phyloP scores from a whole-genome alignment of 2,888 invertebrate genomes.

The Mythimna impura region DNA sequence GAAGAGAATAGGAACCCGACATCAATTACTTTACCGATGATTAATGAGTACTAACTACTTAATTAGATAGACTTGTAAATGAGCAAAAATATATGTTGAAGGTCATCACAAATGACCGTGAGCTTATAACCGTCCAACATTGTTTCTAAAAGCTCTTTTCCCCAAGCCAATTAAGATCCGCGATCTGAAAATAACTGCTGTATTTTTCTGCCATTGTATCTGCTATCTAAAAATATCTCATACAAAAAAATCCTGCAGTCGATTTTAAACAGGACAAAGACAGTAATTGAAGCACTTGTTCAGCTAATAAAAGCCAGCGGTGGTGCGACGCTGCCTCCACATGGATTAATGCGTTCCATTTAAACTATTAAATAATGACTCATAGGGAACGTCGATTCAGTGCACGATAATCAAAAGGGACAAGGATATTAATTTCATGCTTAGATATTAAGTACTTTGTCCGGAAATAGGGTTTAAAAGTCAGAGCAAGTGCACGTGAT shows the following conservation, averaged over 20 bases:
- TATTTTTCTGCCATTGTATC: conserved; percentile 28
- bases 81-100: background rate
- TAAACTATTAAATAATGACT: conserved; percentile 86
- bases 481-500: background rate
- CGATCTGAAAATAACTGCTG: conserved; percentile 32
- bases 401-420: conserved; percentile 30
- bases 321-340: conserved; percentile 70
- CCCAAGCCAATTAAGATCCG: conserved; percentile 21
- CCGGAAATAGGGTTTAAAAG: background rate
- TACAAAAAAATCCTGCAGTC: conserved; percentile 43
- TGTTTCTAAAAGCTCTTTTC: conserved; percentile 3
- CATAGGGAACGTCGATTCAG: conserved; percentile 58
- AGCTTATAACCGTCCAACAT: background rate
- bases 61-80: background rate
- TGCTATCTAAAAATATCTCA: conserved; percentile 56
- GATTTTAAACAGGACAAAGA: conserved; percentile 72
- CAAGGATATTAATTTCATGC: conserved; percentile 19
- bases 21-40: background rate
- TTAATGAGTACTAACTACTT: background rate
- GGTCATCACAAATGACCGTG: too few species aligned
- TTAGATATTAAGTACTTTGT: background rate
- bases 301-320: conserved; percentile 80
- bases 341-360: conserved; percentile 87
- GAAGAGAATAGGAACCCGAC: background rate
- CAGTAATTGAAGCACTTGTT: conserved; percentile 85